Conservation (phyloP, 2,888 invertebrate genomes). For the Hypolimnas misippus region DNA sequence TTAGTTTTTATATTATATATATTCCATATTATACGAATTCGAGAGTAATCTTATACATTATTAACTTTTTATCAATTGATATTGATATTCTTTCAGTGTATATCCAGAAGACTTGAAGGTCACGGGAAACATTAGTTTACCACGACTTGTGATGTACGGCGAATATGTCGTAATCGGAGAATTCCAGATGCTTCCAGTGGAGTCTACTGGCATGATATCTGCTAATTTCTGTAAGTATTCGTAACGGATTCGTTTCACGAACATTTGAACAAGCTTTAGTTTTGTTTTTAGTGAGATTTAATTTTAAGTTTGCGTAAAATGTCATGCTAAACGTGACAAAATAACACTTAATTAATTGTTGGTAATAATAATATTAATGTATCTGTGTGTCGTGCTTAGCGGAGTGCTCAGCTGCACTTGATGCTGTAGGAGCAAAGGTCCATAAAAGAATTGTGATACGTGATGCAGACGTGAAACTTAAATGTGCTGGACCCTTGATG, state of each 20-base stretch:
- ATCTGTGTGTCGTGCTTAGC: too few relatives aligned
- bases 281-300: too few relatives aligned
- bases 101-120: conserved; percentile 74
- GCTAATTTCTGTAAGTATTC: conserved; percentile 84
- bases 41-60: too few relatives aligned
- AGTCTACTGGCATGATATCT: conserved; percentile 82
- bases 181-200: conserved; percentile 83
- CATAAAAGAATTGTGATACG: conserved; percentile 73
- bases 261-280: too few relatives aligned
- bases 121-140: conserved; percentile 71
- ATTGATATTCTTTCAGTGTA: conserved; percentile 55
- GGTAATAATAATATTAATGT: too few relatives aligned
- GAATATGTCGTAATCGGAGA: conserved; percentile 79
- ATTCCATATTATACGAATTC: too few relatives aligned
- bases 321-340: too few relatives aligned
- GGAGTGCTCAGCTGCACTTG: conserved; percentile 67
- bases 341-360: too few relatives aligned
- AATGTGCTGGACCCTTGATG: conserved; percentile 63
- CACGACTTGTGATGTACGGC: conserved; percentile 68
- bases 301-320: too few relatives aligned
- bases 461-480: conserved; percentile 79
- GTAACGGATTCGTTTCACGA: neutral
- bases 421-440: conserved; percentile 69
- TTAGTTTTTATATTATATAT: too few relatives aligned
- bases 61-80: conserved; percentile 2